Evolutionary conservation across 2,113 vertebrate species (phyloP).

Genomic region (Menura novaehollandiae): DNA sequence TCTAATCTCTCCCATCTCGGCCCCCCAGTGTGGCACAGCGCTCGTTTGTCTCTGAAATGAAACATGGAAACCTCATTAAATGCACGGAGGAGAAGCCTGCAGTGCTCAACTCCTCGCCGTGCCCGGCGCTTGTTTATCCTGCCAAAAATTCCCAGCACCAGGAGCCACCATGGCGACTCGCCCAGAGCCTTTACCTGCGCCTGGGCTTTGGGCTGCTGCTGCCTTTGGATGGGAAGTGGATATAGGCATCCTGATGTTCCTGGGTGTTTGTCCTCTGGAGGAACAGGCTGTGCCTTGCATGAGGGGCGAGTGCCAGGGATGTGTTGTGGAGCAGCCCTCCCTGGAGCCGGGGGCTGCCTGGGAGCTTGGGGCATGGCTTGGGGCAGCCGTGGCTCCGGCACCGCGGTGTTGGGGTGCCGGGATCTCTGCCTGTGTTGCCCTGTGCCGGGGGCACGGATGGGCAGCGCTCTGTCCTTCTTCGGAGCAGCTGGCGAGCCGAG

Average conservation of each 20-base stretch:
- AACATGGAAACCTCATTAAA: conserved; percentile 67
- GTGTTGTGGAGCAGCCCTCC: not conserved
- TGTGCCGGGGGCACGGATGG: not conserved
- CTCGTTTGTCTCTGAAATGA: conserved; percentile 66
- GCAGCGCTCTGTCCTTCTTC: not conserved
- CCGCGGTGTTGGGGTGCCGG: accelerated
- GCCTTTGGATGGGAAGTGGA: not conserved
- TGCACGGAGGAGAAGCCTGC: conserved; percentile 28
- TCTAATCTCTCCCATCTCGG: conserved; percentile 6
- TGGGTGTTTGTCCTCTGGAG: not conserved
- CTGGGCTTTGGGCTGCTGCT: not conserved
- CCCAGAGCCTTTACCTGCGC: not conserved
- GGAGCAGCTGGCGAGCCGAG: not conserved
- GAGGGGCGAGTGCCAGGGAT: not conserved
- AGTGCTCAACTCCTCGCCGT: not conserved
- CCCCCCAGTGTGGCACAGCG: conserved; percentile 26
- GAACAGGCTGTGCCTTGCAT: not conserved
- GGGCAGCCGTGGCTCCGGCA: accelerated
- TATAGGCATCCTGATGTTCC: not conserved
- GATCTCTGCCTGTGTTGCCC: not conserved
- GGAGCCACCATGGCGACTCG: not conserved
- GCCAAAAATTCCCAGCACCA: not conserved
- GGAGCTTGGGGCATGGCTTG: not conserved
- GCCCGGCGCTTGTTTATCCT: not conserved
- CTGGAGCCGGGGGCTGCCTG: not conserved